These are phyloP conservation scores for Austrolebias charrua DNA, from an alignment of 2,797 vertebrate species.

Conservation along the genomic window DNA sequence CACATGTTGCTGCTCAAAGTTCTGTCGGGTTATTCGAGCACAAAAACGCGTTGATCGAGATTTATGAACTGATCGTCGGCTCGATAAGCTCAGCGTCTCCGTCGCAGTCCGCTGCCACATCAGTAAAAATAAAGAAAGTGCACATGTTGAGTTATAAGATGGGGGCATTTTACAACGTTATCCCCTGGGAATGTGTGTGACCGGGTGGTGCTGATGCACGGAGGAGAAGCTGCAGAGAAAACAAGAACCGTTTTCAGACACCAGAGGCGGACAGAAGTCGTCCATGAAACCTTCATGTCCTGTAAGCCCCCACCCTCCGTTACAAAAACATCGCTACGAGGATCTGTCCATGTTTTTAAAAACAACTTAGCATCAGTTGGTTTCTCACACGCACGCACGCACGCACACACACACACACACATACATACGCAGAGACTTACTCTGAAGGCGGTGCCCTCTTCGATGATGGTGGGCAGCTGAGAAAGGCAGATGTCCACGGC, in stretches of 20 bases:
- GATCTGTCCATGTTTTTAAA: conserved; percentile 7
- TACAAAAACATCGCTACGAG: conserved; percentile 51
- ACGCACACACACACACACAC: too few species aligned
- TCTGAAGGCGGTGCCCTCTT: conserved; percentile 95
- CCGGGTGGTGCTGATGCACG: conserved; percentile 31
- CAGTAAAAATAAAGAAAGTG: conserved; percentile 57
- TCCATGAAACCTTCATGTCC: conserved; percentile 43
- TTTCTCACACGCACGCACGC: too few species aligned
- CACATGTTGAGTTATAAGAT: conserved; percentile 57
- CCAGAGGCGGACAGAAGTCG: conserved; percentile 37
- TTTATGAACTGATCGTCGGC: conserved; percentile 27
- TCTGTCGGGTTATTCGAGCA: background rate
- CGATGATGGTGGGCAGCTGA: conserved; percentile 96
- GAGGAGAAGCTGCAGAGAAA: conserved; percentile 41
- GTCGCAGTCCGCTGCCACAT: conserved; percentile 26
- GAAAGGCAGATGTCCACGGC: conserved; percentile 98
- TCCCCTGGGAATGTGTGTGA: conserved; percentile 37
- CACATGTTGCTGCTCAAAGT: conserved; percentile 4
- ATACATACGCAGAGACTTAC: too few species aligned
- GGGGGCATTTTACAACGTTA: conserved; percentile 54
- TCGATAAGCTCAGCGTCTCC: conserved; percentile 15
- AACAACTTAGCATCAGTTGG: background rate
- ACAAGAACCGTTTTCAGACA: conserved; percentile 35
- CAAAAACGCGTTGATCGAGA: conserved; percentile 28
- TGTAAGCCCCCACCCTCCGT: conserved; percentile 9